phyloP scores from a whole-genome alignment of 2,888 invertebrate species.

The Macrophya annulata region DNA sequence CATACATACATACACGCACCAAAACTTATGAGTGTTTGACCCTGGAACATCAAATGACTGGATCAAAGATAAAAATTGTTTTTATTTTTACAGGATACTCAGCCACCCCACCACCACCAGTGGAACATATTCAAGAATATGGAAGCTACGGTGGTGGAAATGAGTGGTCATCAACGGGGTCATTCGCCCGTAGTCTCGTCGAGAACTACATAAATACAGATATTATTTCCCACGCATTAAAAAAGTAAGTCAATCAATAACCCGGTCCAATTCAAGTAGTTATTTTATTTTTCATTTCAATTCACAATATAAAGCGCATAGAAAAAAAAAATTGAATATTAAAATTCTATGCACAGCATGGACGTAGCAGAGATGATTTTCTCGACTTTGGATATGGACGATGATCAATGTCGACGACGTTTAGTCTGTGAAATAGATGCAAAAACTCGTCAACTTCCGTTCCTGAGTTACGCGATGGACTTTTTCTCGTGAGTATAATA shows the following conservation, averaged over 20 bases:
- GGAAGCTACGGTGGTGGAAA: neutral
- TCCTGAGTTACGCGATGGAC: slow-evolving; percentile 49
- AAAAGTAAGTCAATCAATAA: slow-evolving; percentile 44
- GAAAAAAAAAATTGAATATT: neutral
- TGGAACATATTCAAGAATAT: slow-evolving; percentile 26
- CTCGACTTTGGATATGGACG: slow-evolving; percentile 59
- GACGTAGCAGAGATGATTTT: slow-evolving; percentile 61
- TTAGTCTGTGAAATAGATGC: slow-evolving; percentile 61
- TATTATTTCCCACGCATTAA: slow-evolving; percentile 43
- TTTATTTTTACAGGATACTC: slow-evolving; percentile 48
- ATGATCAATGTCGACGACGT: slow-evolving; percentile 60
- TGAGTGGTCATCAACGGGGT: slow-evolving; percentile 49
- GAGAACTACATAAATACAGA: slow-evolving; percentile 54
- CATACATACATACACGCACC: too few species aligned
- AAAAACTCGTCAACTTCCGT: slow-evolving; percentile 41
- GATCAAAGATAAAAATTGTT: neutral
- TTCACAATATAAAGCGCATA: neutral
- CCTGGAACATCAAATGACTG: neutral
- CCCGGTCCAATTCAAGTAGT: neutral
- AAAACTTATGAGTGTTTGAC: too few species aligned
- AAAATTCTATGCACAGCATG: slow-evolving; percentile 52
- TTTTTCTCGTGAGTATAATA: slow-evolving; percentile 54
- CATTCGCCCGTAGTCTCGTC: slow-evolving; percentile 41
- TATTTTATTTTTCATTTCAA: neutral
- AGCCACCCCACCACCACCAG: slow-evolving; percentile 35